Evolutionary conservation across 2,888 invertebrate genomes (phyloP), one percentile per base, ranked within the genome.

Genomic region (Cantharis lateralis): DNA sequence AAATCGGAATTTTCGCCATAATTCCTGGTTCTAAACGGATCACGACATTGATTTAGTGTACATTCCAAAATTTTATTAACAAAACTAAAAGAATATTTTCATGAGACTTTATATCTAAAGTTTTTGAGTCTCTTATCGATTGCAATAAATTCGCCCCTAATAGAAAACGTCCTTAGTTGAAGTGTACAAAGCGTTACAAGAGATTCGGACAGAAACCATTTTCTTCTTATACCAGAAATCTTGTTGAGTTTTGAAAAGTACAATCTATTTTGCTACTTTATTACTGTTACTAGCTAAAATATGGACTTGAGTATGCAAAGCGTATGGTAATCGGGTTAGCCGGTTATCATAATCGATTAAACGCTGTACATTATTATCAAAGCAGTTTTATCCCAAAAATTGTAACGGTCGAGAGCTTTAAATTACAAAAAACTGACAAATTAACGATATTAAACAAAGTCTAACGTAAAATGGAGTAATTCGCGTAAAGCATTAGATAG

Each of bases 161-260:
- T 74, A 69, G 74, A 28, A 74, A 74, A 74, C 70, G 74, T 69
- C 73, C 69, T 63, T 15, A 28, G 63, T 74, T 63, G 70, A 74
- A 74, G 74, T 74, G 74, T 74, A 74, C 74, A 74, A 74, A 74
- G 70, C 74, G 74, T 74, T 74, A 74, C 74, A 74, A 73, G 70
- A 70, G 70, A 74, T 73, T 74, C 70, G 74, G 74, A 70, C 70
- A 70, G 74, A 74, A 70, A 68, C 69, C 64, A 63, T 64, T 68
- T 48, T 66, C 72, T 68, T 69, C 73, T 73, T 73, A 73, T 73
- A 28, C 68, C 48, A 48, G 48, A 73, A 68, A 62, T 66, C 64
- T 66, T 28, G 69, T 74, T 62, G 63, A 63, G 62, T 20, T 62
- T 62, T 70, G 68, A 69, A 74, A 74, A 74, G 62, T 70, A 64